Conservation (phyloP, 2,797 vertebrate genomes). For the Sebastes iracundus region DNA sequence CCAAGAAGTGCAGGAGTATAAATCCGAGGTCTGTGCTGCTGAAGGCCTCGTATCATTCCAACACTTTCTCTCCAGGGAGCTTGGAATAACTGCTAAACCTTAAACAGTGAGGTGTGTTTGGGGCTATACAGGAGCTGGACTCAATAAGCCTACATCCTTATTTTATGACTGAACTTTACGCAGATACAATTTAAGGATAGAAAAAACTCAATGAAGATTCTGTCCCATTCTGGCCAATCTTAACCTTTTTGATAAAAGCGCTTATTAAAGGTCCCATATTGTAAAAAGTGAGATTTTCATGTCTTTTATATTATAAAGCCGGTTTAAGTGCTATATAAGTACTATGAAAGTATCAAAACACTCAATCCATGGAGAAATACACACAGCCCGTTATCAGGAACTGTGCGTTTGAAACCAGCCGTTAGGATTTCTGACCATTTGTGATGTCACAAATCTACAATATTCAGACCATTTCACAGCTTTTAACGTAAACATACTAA, state of each 20-base stretch:
- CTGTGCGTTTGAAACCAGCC: no score
- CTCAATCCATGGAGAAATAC: no score
- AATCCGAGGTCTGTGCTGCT: slow-evolving; percentile 76
- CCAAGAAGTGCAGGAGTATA: slow-evolving; percentile 71
- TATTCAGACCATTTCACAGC: no score
- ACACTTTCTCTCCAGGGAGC: slow-evolving; percentile 76
- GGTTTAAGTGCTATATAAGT: no score
- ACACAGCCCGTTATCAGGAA: no score
- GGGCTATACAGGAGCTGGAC: not conserved
- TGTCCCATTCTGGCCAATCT: not conserved
- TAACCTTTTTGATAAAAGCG: not conserved
- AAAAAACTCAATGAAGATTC: not conserved
- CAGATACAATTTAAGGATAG: not conserved
- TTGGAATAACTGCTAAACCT: slow-evolving; percentile 77
- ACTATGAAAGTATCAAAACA: no score
- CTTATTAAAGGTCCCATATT: not conserved
- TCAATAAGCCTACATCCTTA: not conserved
- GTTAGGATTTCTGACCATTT: no score
- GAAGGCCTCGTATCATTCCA: slow-evolving; percentile 69
- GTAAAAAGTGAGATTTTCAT: no score
- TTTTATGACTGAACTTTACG: not conserved
- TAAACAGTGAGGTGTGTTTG: slow-evolving; percentile 76
- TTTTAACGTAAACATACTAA: no score
- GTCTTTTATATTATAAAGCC: no score
- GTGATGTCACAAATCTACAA: no score